Evolutionary conservation across 2,113 vertebrate species (phyloP).

Genomic region (Scartelaos histophorus): DNA sequence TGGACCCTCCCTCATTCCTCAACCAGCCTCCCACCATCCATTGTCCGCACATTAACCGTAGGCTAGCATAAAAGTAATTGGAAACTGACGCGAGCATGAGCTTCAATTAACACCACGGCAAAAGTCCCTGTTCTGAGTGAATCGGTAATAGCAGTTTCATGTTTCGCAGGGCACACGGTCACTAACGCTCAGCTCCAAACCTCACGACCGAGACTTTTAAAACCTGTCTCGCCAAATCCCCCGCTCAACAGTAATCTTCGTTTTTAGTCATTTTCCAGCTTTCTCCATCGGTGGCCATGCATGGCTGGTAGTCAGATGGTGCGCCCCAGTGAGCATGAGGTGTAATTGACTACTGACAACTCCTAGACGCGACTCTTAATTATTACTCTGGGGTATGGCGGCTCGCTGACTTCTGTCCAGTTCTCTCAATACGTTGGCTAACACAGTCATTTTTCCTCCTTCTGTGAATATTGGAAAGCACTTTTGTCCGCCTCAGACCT

Average conservation of each 20-base stretch:
- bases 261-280: constrained; percentile 71
- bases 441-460: constrained; percentile 64
- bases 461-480: constrained; percentile 67
- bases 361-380: constrained; percentile 77
- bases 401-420: constrained; percentile 66
- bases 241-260: constrained; percentile 73
- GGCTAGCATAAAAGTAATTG: constrained; percentile 85
- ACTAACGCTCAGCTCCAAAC: constrained; percentile 73
- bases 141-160: constrained; percentile 80
- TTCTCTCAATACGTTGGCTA: constrained; percentile 62
- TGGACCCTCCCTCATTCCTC: constrained; percentile 50
- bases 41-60: constrained; percentile 79
- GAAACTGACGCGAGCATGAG: constrained; percentile 78
- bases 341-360: constrained; percentile 82
- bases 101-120: constrained; percentile 80
- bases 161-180: constrained; percentile 76
- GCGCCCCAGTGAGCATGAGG: constrained; percentile 67
- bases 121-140: constrained; percentile 75
- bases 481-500: constrained; percentile 59
- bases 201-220: constrained; percentile 74
- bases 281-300: constrained; percentile 67
- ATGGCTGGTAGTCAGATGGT: constrained; percentile 72
- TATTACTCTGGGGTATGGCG: constrained; percentile 76
- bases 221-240: constrained; percentile 65
- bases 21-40: constrained; percentile 60